A percentile compares a stretch with the other conserved stretches of the same genome.
Conservation (phyloP, 1,140 invertebrate species). For the Neocloeon triangulifer region DNA sequence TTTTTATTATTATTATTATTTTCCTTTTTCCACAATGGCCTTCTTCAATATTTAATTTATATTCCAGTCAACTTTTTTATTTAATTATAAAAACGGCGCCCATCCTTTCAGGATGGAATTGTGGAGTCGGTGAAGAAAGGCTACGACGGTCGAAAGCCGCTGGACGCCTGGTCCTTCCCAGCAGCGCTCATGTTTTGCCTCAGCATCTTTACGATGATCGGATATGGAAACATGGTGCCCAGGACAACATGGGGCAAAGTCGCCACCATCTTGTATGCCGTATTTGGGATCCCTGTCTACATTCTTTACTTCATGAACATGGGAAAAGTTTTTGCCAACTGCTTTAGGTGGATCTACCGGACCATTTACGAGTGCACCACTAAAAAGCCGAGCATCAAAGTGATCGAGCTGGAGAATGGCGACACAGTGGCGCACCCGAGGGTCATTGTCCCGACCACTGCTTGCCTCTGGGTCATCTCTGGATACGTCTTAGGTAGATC, state of each 20-base stretch:
- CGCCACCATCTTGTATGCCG: conserved; percentile 79
- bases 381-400: too few relatives aligned
- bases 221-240: conserved; percentile 86
- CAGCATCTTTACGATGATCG: conserved; percentile 79
- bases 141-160: conserved; percentile 46
- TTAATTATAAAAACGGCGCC: too few relatives aligned
- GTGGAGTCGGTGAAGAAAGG: conserved; percentile 40
- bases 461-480: conserved; percentile 82
- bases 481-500: conserved; percentile 75
- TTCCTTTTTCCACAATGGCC: too few relatives aligned
- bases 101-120: conserved; percentile 39
- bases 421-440: conserved; percentile 21
- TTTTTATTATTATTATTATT: too few relatives aligned
- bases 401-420: too few relatives aligned
- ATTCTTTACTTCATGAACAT: conserved; percentile 75
- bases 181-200: conserved; percentile 69
- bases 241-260: conserved; percentile 77
- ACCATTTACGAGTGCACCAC: conserved; percentile 51
- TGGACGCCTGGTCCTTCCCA: conserved; percentile 61
- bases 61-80: too few relatives aligned
- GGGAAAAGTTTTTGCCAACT: conserved; percentile 57
- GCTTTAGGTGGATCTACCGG: conserved; percentile 56
- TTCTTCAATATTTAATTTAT: too few relatives aligned
- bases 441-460: conserved; percentile 73
- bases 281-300: conserved; percentile 85